These are phyloP conservation scores for Eubucco bourcierii DNA, from an alignment of 2,113 vertebrate species.

Conservation along the genomic window DNA sequence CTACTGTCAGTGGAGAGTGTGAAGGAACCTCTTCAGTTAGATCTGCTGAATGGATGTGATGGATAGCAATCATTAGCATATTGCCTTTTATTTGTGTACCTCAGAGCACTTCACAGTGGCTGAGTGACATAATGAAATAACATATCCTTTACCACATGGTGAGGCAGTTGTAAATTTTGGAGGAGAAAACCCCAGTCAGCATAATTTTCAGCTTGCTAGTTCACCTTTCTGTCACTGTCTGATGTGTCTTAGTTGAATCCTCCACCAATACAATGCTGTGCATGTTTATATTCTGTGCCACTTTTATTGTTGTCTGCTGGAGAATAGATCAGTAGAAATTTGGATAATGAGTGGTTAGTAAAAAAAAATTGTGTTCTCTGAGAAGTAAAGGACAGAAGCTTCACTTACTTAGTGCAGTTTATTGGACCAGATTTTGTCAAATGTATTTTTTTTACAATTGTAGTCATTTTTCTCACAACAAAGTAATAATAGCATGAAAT, in stretches of 20 bases:
- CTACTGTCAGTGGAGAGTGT: background rate
- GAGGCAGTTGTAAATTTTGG: background rate
- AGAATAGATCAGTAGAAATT: background rate
- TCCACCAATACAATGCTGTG: background rate
- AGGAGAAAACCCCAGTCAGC: background rate
- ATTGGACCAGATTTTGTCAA: background rate
- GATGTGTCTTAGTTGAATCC: background rate
- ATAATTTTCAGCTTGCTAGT: background rate
- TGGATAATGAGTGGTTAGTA: background rate
- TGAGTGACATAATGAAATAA: background rate
- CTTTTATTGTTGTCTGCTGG: background rate
- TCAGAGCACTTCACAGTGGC: background rate
- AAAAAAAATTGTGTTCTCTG: background rate
- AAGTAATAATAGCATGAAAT: background rate
- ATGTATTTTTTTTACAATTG: background rate
- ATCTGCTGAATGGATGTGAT: background rate
- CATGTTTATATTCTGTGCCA: background rate
- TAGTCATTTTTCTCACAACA: background rate
- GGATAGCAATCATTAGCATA: background rate
- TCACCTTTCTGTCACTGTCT: background rate
- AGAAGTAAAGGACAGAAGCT: background rate
- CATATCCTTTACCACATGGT: background rate
- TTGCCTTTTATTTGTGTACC: background rate
- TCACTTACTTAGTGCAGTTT: background rate
- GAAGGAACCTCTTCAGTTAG: background rate